A percentile compares a stretch with the other conserved stretches of the same genome.
Evolutionary conservation across 2,113 vertebrate genomes (phyloP).

Genomic region (Neotoma lepida): DNA sequence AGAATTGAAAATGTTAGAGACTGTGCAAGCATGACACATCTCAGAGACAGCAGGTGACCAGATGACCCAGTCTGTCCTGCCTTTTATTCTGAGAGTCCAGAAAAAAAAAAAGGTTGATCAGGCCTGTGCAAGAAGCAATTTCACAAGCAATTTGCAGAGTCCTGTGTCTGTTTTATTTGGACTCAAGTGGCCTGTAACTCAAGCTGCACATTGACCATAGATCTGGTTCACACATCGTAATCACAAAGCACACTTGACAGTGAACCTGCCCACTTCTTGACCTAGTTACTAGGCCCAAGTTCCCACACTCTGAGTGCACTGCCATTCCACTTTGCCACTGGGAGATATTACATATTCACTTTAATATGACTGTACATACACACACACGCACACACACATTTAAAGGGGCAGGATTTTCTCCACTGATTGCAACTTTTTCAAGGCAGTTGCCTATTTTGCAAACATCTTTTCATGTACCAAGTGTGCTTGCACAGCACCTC

Average conservation of each 20-base stretch:
- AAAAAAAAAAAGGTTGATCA: neutral
- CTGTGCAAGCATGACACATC: neutral
- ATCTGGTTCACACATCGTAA: fast-evolving
- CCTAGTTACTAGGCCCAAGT: neutral
- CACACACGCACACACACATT: fast-evolving
- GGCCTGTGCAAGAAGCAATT: neutral
- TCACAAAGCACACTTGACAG: fast-evolving
- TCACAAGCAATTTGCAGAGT: neutral
- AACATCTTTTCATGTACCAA: fast-evolving
- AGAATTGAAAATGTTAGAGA: neutral
- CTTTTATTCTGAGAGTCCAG: neutral
- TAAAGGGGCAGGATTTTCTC: neutral
- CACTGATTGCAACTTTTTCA: neutral
- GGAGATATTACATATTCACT: neutral
- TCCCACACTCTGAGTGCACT: neutral
- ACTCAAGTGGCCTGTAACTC: fast-evolving
- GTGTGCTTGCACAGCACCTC: fast-evolving
- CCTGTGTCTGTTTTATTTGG: neutral
- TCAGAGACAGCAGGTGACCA: fast-evolving
- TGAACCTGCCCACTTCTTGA: fast-evolving
- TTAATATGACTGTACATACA: fast-evolving
- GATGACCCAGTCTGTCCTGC: neutral
- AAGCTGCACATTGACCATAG: fast-evolving
- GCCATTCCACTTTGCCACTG: fast-evolving
- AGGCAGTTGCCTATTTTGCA: neutral